Base-by-base conservation (phyloP, 2,797 vertebrate genomes). In the Peromyscus aztecus region DNA sequence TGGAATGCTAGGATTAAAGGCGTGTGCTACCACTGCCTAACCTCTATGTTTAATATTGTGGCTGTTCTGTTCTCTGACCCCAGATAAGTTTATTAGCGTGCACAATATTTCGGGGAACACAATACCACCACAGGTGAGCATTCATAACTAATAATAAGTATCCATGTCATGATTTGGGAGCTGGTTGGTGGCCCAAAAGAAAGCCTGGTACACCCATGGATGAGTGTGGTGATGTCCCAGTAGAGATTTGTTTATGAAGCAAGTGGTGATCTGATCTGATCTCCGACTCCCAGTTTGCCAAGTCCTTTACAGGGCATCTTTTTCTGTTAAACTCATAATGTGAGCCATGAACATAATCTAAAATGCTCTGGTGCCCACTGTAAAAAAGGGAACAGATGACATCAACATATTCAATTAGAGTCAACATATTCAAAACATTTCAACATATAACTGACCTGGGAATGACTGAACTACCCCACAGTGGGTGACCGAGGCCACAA, bases 401-500 rank as follows among this genome's bases (percentile, higher is more conserved):
- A 95, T 93, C 69, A 95, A 89, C 65, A 34, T 84, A 57, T 94
- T 80, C 46, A 27, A 95, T 85, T 89, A 37, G 61, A 89, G 77
- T 55, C 52, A 40, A 57, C 77, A 92, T 89, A 81, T 84, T 63
- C 83, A 92, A 75, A 91, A 69, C 43, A 93, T 91, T 93, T 81
- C 8, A 61, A 85, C 80, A 84, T 63, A 73, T 29, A 91, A 87
- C 86, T 59, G 89, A 65, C 31, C 37, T 77, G 80, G 94, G 76
- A 85, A 78, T 77, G 59, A 69, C 61, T 57, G n/a, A 73, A 73
- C 52, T 82, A 86, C 92, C 77, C 89, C 82, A 75, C 8, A 80
- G 65, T 5, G 75, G 80, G 86, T 65, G 52, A 57, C 69, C 85
- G 43, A 87, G 11, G 19, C 63, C 14, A 6, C 46, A 37, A 17